These are phyloP conservation scores for Chamaea fasciata DNA, from an alignment of 2,113 vertebrate genomes.

Conservation along the genomic window DNA sequence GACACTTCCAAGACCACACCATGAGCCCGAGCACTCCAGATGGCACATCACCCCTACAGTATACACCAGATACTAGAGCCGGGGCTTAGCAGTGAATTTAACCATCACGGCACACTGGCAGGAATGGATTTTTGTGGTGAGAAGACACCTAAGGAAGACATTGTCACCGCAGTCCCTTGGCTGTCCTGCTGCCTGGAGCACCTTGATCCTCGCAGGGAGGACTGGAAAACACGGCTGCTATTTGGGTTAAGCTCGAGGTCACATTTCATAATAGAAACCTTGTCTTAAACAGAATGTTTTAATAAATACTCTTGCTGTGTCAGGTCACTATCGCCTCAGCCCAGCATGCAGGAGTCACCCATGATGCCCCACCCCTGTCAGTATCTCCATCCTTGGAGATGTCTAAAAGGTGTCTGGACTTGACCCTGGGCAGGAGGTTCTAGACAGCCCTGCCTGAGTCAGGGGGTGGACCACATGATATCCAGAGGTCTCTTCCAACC, in stretches of 20 bases:
- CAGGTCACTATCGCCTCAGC: neutral
- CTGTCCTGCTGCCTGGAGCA: neutral
- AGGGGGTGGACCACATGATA: neutral
- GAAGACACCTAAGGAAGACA: neutral
- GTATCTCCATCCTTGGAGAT: neutral
- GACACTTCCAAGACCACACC: neutral
- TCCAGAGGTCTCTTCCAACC: neutral
- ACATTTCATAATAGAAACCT: neutral
- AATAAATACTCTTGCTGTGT: neutral
- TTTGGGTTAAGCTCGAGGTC: neutral
- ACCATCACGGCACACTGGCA: neutral
- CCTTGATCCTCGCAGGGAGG: neutral
- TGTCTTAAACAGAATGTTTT: neutral
- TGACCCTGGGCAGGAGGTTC: neutral
- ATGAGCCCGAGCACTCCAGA: neutral
- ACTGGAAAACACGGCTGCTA: neutral
- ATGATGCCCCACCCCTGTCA: neutral
- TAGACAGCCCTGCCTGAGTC: neutral
- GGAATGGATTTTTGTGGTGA: neutral
- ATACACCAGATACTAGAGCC: neutral
- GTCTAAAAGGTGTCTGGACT: neutral
- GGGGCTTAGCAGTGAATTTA: neutral
- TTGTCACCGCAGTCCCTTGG: neutral
- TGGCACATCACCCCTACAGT: neutral
- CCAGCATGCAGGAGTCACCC: neutral